Evolutionary conservation across 2,888 invertebrate genomes (phyloP).

Genomic region (Elysia crispata): DNA sequence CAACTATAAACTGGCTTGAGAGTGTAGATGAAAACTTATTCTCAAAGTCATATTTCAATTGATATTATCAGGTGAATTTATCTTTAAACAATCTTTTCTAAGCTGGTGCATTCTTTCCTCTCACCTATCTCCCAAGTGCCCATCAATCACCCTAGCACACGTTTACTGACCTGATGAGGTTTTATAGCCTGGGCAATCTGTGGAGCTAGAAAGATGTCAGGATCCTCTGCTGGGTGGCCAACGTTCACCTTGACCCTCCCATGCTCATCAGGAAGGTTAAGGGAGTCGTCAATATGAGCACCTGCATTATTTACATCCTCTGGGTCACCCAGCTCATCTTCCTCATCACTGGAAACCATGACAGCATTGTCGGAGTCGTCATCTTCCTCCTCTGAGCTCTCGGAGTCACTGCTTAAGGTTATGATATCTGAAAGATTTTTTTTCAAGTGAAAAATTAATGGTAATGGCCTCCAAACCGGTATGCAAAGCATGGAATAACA

Average conservation of each 20-base stretch:
- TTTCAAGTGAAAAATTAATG: too few species aligned
- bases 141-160: too few species aligned
- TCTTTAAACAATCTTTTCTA: too few species aligned
- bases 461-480: too few species aligned
- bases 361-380: slow-evolving; percentile 81
- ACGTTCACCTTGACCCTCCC: slow-evolving; percentile 95
- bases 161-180: slow-evolving; percentile 89
- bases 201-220: slow-evolving; percentile 93
- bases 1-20: too few species aligned
- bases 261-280: slow-evolving; percentile 93
- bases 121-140: too few species aligned
- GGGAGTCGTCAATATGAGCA: slow-evolving; percentile 91
- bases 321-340: slow-evolving; percentile 84
- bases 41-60: too few species aligned
- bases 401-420: slow-evolving; percentile 53
- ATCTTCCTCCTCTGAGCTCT: slow-evolving; percentile 52
- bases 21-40: too few species aligned
- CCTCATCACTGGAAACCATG: slow-evolving; percentile 82
- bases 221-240: slow-evolving; percentile 92
- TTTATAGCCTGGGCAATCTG: slow-evolving; percentile 93
- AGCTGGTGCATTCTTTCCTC: too few species aligned
- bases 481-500: background rate
- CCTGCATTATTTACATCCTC: slow-evolving; percentile 95
- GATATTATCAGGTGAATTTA: too few species aligned
- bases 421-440: slow-evolving; percentile 49